These are phyloP conservation scores for Muschampia plurimacula DNA, from an alignment of 2,888 invertebrate species.

Conservation along the genomic window DNA sequence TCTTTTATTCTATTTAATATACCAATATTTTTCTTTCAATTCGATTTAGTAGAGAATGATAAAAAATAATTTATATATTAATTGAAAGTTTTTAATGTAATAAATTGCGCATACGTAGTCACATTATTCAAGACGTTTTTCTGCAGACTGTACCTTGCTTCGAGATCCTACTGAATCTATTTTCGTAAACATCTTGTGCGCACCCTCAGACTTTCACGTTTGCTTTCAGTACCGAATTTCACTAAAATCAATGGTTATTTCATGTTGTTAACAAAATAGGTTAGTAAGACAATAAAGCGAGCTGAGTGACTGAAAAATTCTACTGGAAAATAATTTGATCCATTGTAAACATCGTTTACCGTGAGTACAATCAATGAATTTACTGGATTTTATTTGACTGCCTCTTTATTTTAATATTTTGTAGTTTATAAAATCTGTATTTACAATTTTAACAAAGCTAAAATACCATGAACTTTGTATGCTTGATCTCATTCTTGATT, in stretches of 20 bases:
- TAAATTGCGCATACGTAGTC: too few species aligned
- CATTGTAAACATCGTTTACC: background rate
- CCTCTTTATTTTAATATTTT: background rate
- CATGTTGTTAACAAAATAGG: background rate
- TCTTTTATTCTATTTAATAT: too few species aligned
- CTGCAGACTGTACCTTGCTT: constrained; percentile 24
- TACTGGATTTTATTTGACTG: background rate
- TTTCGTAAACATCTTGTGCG: constrained; percentile 11
- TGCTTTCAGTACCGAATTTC: constrained; percentile 25
- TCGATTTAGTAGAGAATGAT: too few species aligned
- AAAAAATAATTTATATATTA: too few species aligned
- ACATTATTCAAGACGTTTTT: background rate
- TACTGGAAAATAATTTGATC: background rate
- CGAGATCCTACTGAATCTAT: constrained; percentile 23
- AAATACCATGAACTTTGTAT: too few species aligned
- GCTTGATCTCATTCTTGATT: too few species aligned
- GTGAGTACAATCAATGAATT: background rate
- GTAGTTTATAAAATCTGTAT: too few species aligned
- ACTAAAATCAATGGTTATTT: constrained; percentile 12
- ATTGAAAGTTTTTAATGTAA: too few species aligned
- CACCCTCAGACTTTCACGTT: constrained; percentile 29
- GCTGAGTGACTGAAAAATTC: background rate
- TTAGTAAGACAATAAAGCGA: background rate
- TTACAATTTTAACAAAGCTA: too few species aligned
- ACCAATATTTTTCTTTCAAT: too few species aligned